Base-by-base conservation (phyloP, 2,888 invertebrate genomes). In the Folsomia manolachei region DNA sequence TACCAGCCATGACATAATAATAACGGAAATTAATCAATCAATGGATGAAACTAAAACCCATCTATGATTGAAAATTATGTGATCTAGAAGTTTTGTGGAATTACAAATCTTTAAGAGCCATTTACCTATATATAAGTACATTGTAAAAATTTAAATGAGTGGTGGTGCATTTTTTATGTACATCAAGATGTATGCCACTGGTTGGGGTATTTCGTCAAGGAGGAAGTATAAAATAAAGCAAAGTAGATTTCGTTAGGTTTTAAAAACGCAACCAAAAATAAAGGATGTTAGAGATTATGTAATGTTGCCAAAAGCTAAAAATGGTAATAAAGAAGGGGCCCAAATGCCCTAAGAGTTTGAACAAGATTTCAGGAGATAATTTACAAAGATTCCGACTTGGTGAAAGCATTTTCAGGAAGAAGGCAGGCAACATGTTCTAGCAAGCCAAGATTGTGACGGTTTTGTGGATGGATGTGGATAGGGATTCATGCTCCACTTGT, bases 311-410 rank as follows among this genome's bases (percentile, higher is more conserved):
- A 39, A 39, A 14, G 39, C 39, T 39, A 39, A 39, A 39, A 39
- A 39, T 39, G 14, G 7, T 39, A 39, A 39, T 39, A 39, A 39
- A 39, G 39, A 39, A 14, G 4, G 39, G 39, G 39, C 39, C 14
- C 14, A 39, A 39, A 39, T 39, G 4, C 14, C 39, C 39, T 4
- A 39, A 4, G 14, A 39, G 39, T 39, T 27, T 63, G 27, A 63
- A 27, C 63, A 63, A 19, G 63, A 27, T 26, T 7, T 23, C 23
- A 69, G 52, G 72, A 75, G 75, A 80, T 80, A 80, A 78, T 80
- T 80, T 78, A 80, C 75, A 71, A 77, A 78, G 78, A 80, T 78
- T 78, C 79, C 73, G 75, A 24, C 64, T 23, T 27, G 61, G 65
- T 75, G 75, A 79, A 78, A 78, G 73, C 73, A 78, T 77, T 75